Percentiles rank a stretch among this genome's conserved stretches.
These are phyloP conservation scores for Piprites chloris DNA, from an alignment of 2,113 vertebrate genomes.

Conservation along the genomic window DNA sequence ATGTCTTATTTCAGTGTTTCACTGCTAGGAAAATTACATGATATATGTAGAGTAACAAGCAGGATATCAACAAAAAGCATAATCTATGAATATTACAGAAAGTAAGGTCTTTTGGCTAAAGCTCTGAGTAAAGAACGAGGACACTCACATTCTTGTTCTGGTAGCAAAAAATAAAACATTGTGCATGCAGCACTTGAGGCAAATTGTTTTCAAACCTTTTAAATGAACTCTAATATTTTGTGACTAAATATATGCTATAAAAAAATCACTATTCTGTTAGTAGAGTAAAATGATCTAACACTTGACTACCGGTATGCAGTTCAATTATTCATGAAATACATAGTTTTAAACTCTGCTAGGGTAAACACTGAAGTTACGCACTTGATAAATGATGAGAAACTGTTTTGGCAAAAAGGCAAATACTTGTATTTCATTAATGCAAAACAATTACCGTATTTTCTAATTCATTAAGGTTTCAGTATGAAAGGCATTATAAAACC, in stretches of 20 bases:
- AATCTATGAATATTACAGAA: not conserved
- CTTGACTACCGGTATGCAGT: not conserved
- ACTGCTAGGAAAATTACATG: not conserved
- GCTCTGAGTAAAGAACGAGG: not conserved
- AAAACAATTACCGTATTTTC: not conserved
- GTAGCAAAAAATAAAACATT: not conserved
- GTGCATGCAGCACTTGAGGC: not conserved
- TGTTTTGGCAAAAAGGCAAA: not conserved
- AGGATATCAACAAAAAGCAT: not conserved
- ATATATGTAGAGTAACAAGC: not conserved
- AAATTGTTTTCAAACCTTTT: not conserved
- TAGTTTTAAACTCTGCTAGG: not conserved
- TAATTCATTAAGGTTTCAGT: not conserved
- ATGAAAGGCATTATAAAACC: not conserved
- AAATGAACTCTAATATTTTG: not conserved
- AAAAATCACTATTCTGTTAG: not conserved
- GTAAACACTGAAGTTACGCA: not conserved
- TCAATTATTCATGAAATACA: not conserved
- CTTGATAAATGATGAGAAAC: not conserved
- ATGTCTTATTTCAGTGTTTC: not conserved
- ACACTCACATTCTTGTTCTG: not conserved
- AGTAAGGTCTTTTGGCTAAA: not conserved
- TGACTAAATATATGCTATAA: not conserved
- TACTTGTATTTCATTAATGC: not conserved
- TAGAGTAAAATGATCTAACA: not conserved